Conservation (phyloP, 2,113 vertebrate species). For the Columbina picui region DNA sequence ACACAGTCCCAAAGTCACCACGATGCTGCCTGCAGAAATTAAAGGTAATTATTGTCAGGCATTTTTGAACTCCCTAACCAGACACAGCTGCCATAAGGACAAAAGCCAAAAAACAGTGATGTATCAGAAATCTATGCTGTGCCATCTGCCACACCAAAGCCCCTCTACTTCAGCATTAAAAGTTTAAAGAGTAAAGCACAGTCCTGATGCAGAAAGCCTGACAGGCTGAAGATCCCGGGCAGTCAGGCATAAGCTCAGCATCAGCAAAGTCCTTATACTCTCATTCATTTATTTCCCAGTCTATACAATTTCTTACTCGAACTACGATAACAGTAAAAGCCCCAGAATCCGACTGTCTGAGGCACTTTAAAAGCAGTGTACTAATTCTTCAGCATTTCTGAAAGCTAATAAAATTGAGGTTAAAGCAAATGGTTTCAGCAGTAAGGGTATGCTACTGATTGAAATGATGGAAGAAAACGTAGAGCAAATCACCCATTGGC, state of each 20-base stretch:
- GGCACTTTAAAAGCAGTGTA: background rate
- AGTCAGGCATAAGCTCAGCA: background rate
- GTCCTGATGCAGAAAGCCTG: background rate
- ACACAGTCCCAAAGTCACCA: background rate
- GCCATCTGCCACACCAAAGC: conserved; percentile 64
- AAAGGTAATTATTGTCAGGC: conserved; percentile 58
- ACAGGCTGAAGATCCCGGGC: background rate
- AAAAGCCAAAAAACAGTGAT: conserved; percentile 38
- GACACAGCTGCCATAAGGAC: conserved; percentile 47
- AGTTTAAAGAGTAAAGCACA: background rate
- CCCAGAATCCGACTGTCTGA: background rate
- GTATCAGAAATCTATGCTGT: conserved; percentile 5
- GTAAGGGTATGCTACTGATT: background rate
- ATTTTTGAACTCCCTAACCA: conserved; percentile 41
- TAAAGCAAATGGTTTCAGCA: background rate
- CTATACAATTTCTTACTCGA: background rate
- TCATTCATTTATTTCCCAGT: background rate
- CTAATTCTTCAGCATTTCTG: background rate
- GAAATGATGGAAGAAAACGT: background rate
- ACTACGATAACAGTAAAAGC: background rate
- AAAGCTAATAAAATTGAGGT: background rate
- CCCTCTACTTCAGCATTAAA: background rate
- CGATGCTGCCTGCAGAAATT: conserved; percentile 21
- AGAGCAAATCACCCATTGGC: background rate
- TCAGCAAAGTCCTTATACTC: background rate